phyloP scores from a whole-genome alignment of 2,113 vertebrate genomes.

The Bubo blakistoni region DNA sequence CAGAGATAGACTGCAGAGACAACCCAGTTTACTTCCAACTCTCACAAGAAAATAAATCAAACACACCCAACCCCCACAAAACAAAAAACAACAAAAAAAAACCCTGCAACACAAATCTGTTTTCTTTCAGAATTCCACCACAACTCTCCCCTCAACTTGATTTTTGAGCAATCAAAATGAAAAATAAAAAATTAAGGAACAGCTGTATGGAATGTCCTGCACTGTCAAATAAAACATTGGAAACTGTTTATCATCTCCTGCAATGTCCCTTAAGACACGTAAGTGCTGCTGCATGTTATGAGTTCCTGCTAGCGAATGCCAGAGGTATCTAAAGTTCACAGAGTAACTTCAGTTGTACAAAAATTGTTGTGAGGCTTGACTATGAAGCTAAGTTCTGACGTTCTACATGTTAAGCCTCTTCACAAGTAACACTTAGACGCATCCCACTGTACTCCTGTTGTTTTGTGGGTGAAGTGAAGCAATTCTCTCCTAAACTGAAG shows the following conservation, averaged over 20 bases:
- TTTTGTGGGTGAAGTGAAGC: neutral
- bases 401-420: neutral
- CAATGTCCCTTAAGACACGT: neutral
- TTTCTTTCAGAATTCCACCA: neutral
- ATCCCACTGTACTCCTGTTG: neutral
- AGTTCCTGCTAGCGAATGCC: neutral
- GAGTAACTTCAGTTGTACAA: neutral
- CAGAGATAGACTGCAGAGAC: neutral
- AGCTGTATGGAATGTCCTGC: neutral
- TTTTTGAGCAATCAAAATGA: neutral
- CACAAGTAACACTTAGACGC: neutral
- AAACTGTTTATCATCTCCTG: neutral
- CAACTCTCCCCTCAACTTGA: neutral
- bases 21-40: neutral
- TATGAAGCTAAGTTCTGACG: neutral
- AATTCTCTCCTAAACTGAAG: neutral
- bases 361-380: neutral
- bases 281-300: neutral
- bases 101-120: neutral
- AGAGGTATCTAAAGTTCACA: neutral
- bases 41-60: neutral
- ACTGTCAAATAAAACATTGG: neutral
- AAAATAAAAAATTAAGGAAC: neutral
- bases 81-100: neutral
- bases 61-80: neutral